Conservation (phyloP, 1,140 invertebrate genomes). For the Drosophila suzukii region DNA sequence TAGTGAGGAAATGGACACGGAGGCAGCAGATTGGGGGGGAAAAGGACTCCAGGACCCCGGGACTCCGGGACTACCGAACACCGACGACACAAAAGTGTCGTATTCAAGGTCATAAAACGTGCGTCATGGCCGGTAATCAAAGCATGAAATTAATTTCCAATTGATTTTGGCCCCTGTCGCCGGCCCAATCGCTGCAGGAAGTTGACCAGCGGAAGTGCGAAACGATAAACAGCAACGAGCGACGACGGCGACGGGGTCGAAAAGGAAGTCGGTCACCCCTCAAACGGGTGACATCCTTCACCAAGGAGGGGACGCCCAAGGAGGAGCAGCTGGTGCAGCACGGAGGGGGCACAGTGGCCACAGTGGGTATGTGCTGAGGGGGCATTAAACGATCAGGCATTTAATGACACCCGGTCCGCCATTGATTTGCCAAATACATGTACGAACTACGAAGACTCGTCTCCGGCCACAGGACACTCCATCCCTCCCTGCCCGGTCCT, state of each 20-base stretch:
- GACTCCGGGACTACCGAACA: conserved; percentile 9
- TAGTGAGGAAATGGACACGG: conserved; percentile 75
- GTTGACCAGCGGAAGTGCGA: conserved; percentile 81
- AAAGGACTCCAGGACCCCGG: background rate
- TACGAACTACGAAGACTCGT: conserved; percentile 22
- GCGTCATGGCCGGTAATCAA: conserved; percentile 82
- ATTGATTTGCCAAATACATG: conserved; percentile 80
- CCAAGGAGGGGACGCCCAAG: background rate
- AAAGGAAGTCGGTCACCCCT: conserved; percentile 15
- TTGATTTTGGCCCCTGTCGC: conserved; percentile 76
- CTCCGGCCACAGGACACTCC: background rate
- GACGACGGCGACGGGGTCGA: conserved; percentile 28
- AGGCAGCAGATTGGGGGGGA: conserved; percentile 5
- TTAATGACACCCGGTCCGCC: conserved; percentile 80
- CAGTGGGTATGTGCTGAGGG: conserved; percentile 20
- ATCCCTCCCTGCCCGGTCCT: background rate
- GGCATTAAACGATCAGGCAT: conserved; percentile 80
- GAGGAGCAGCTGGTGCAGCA: conserved; percentile 33
- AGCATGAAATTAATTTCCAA: conserved; percentile 83
- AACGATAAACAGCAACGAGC: conserved; percentile 77
- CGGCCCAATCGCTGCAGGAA: conserved; percentile 75
- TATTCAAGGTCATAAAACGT: conserved; percentile 82
- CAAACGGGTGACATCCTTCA: conserved; percentile 56
- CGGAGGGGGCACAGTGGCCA: background rate
- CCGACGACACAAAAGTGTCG: conserved; percentile 75